phyloP scores from a whole-genome alignment of 2,797 vertebrate species.

The Dromococcyx pavoninus region DNA sequence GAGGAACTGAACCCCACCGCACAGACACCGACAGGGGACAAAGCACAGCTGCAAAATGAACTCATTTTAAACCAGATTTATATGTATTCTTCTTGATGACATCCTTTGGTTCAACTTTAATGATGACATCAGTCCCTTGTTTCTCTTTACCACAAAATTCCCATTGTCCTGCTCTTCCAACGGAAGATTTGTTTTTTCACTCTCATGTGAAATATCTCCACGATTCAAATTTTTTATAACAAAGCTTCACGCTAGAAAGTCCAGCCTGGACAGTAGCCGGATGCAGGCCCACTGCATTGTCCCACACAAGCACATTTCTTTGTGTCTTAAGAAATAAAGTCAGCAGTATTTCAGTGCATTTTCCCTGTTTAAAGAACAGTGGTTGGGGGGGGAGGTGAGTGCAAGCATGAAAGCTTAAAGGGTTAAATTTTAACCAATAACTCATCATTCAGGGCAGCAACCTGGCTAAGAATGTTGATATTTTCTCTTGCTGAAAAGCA shows the following conservation, averaged over 20 bases:
- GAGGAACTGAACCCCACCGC: neutral
- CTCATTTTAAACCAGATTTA: neutral
- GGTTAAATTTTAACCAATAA: neutral
- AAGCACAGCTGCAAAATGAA: neutral
- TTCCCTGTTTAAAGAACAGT: neutral
- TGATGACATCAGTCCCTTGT: neutral
- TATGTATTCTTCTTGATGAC: neutral
- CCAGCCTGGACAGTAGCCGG: neutral
- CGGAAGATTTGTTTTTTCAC: neutral
- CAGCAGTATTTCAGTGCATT: neutral
- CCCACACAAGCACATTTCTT: neutral
- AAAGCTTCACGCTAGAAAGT: neutral
- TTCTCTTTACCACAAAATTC: neutral
- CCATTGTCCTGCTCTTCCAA: neutral
- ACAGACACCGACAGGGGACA: neutral
- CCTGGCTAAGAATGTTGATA: neutral
- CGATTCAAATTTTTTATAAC: neutral
- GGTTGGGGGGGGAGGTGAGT: rapidly evolving
- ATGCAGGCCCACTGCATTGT: neutral
- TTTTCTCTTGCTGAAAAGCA: neutral
- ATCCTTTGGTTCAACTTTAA: neutral
- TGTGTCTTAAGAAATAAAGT: neutral
- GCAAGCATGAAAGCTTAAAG: neutral
- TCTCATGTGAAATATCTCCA: neutral
- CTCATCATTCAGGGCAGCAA: neutral